Evolutionary conservation across 2,797 vertebrate genomes (phyloP).

Genomic region (Echiichthys vipera): DNA sequence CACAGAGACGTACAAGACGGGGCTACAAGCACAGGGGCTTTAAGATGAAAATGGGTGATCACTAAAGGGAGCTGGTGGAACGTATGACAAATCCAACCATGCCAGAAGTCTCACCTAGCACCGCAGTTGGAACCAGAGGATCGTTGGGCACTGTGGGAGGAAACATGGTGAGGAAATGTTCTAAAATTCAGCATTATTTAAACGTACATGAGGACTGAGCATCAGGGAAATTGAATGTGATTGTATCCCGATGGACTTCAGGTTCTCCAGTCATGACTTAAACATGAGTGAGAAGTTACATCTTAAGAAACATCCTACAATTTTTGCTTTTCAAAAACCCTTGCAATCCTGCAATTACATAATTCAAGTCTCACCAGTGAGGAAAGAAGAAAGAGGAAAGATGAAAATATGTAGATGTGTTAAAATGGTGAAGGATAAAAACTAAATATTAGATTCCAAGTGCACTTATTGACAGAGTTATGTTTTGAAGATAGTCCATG

Average conservation of each 20-base stretch:
- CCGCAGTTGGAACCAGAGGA: slow-evolving; percentile 98
- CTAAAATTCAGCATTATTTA: slow-evolving; percentile 25
- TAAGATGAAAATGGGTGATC: slow-evolving; percentile 47
- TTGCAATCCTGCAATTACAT: neutral
- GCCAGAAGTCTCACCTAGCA: slow-evolving; percentile 95
- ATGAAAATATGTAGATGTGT: neutral
- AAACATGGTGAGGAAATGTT: slow-evolving; percentile 67
- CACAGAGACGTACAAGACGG: slow-evolving; percentile 26
- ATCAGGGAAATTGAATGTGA: neutral
- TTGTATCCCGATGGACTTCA: neutral
- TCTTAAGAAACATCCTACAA: neutral
- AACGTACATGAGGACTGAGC: neutral
- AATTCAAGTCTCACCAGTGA: neutral
- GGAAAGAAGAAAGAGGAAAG: slow-evolving; percentile 1
- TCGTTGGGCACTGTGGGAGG: slow-evolving; percentile 96
- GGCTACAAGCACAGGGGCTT: slow-evolving; percentile 48
- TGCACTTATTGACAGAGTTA: neutral
- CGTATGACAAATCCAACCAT: slow-evolving; percentile 71
- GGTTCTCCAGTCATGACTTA: neutral
- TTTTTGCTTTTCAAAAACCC: too few species aligned
- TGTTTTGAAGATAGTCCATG: neutral
- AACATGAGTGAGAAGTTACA: neutral
- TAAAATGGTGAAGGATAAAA: slow-evolving; percentile 19
- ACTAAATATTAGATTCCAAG: slow-evolving; percentile 2
- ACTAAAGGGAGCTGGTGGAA: slow-evolving; percentile 77